phyloP scores from a whole-genome alignment of 2,797 vertebrate genomes.

The Gallirallus australis region DNA sequence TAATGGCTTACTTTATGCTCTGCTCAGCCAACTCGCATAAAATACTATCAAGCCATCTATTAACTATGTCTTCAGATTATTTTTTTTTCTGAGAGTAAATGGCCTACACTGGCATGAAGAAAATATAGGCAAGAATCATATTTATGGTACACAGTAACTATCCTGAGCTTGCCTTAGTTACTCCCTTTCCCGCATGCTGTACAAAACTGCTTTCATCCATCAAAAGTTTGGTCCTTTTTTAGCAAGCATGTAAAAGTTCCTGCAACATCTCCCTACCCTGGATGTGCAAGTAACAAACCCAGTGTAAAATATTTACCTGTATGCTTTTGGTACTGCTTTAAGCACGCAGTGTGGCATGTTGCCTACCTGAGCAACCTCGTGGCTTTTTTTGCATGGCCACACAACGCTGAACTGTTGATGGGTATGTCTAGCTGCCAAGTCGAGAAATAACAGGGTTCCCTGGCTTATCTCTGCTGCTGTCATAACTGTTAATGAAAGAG shows the following conservation, averaged over 20 bases:
- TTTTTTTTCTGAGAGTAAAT: background rate
- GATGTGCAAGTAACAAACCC: background rate
- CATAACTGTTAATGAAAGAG: background rate
- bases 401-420: background rate
- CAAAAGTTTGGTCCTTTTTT: background rate
- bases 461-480: constrained; percentile 1
- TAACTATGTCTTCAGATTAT: background rate
- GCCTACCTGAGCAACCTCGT: background rate
- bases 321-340: background rate
- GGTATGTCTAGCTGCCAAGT: background rate
- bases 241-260: background rate
- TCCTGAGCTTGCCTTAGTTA: background rate
- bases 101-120: background rate
- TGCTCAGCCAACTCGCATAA: background rate
- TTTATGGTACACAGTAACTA: background rate
- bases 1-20: background rate
- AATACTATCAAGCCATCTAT: background rate
- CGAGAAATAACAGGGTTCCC: background rate
- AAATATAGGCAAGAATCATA: background rate
- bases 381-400: background rate
- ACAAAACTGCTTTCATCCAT: background rate
- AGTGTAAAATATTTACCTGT: background rate
- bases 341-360: background rate
- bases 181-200: background rate
- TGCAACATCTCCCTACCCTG: background rate